Conservation (phyloP, 1,140 invertebrate genomes). For the Polypedilum pembai region DNA sequence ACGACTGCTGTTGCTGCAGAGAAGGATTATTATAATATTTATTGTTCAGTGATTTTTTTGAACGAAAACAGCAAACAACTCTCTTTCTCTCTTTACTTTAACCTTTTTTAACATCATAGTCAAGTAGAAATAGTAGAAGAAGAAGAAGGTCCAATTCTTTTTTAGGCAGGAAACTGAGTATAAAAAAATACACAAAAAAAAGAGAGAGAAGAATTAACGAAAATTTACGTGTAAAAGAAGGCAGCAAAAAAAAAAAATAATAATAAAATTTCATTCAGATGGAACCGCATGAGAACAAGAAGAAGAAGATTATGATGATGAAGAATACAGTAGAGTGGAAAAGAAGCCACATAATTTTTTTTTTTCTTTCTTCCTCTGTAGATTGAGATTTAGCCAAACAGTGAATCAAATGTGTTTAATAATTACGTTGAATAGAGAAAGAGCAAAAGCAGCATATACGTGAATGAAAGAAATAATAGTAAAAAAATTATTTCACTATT, state of each 20-base stretch:
- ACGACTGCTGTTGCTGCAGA: too few species aligned
- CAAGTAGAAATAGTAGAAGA: neutral
- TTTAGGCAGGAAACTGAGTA: conserved; percentile 23
- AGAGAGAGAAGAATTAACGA: conserved; percentile 26
- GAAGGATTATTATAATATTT: neutral
- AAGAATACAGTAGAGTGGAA: neutral
- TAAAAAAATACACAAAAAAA: conserved; percentile 20
- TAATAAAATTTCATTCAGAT: conserved; percentile 9
- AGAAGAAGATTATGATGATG: neutral
- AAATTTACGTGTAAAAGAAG: conserved; percentile 15
- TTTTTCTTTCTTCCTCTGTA: too few species aligned
- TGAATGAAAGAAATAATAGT: neutral
- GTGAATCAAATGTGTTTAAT: too few species aligned
- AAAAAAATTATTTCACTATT: too few species aligned
- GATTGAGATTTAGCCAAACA: too few species aligned
- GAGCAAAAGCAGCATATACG: neutral
- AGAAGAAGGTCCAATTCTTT: neutral
- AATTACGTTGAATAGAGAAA: neutral
- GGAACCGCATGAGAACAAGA: neutral
- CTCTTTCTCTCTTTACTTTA: too few species aligned
- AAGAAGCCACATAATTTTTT: neutral
- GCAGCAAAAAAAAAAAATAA: neutral
- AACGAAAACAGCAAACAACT: too few species aligned
- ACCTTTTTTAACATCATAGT: too few species aligned
- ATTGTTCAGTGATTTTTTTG: neutral